Percentiles rank a stretch among this genome's conserved stretches.
phyloP scores from a whole-genome alignment of 2,113 vertebrate genomes.

The Platichthys flesus region DNA sequence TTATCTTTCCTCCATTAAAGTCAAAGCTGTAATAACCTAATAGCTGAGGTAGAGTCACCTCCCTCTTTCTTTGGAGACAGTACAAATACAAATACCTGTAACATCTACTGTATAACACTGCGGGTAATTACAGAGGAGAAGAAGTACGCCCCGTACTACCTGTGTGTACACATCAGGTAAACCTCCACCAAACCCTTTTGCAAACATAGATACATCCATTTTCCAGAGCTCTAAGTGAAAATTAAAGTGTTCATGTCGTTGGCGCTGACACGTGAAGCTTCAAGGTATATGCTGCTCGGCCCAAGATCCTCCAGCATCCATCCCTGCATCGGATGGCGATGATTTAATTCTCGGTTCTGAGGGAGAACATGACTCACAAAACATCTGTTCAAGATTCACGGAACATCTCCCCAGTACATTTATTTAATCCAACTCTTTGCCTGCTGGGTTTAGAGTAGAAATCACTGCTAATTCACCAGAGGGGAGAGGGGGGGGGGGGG shows the following conservation, averaged over 20 bases:
- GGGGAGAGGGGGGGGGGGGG: constrained; percentile 3
- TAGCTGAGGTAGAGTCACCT: constrained; percentile 59
- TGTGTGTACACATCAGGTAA: constrained; percentile 55
- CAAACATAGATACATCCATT: constrained; percentile 35
- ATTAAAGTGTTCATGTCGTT: not conserved
- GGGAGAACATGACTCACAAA: constrained; percentile 48
- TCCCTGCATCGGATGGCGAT: constrained; percentile 40
- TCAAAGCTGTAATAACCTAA: constrained; percentile 68
- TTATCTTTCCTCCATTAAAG: constrained; percentile 68
- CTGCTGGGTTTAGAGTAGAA: constrained; percentile 32
- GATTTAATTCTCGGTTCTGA: constrained; percentile 44
- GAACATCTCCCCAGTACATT: constrained; percentile 53
- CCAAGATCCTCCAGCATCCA: constrained; percentile 3
- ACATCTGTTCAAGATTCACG: constrained; percentile 63
- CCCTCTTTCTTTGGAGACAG: constrained; percentile 53
- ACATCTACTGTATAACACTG: constrained; percentile 1
- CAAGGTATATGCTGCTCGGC: constrained; percentile 22
- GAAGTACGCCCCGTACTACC: constrained; percentile 19
- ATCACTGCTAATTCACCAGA: constrained; percentile 37
- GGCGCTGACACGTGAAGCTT: constrained; percentile 16
- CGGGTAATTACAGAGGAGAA: constrained; percentile 50
- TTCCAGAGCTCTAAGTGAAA: constrained; percentile 25
- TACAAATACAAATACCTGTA: constrained; percentile 57
- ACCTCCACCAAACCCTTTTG: constrained; percentile 7
- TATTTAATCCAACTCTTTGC: constrained; percentile 57